A percentile compares a stretch with the other conserved stretches of the same genome.
These are phyloP conservation scores for Drosophila jambulina DNA, from an alignment of 1,140 invertebrate genomes.

Conservation along the genomic window DNA sequence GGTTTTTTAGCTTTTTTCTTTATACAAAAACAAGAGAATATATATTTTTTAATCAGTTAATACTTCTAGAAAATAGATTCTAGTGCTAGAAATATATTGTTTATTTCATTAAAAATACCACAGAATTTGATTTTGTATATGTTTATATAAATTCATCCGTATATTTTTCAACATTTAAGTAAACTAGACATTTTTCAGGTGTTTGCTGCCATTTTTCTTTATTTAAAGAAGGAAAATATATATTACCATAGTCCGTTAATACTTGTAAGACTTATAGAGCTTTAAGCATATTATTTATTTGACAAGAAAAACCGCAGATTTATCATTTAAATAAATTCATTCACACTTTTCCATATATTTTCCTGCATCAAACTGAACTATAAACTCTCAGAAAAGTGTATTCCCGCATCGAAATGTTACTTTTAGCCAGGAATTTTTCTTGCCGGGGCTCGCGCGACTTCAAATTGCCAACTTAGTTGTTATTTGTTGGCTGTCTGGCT, in stretches of 20 bases:
- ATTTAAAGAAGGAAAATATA: neutral
- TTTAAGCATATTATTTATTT: neutral
- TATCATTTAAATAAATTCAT: too few relatives aligned
- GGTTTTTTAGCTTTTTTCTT: too few relatives aligned
- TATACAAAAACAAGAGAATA: too few relatives aligned
- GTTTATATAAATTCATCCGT: too few relatives aligned
- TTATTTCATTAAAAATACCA: too few relatives aligned
- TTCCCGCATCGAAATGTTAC: neutral
- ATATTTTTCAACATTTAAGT: too few relatives aligned
- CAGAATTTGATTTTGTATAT: too few relatives aligned
- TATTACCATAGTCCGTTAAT: neutral
- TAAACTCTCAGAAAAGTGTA: neutral
- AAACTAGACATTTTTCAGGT: too few relatives aligned
- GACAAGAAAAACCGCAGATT: too few relatives aligned
- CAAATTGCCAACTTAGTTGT: conserved; percentile 82
- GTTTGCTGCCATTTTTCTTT: neutral
- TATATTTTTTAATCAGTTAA: too few relatives aligned
- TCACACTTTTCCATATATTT: neutral
- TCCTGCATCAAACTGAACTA: neutral
- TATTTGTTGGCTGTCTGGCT: conserved; percentile 80
- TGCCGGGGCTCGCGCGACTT: conserved; percentile 60
- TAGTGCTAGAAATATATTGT: too few relatives aligned
- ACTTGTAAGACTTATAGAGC: neutral
- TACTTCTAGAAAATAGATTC: too few relatives aligned
- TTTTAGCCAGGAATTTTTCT: neutral